Percentiles rank a stretch among this genome's conserved stretches.
phyloP scores from a whole-genome alignment of 2,888 invertebrate genomes.

The Agrotis clavis region DNA sequence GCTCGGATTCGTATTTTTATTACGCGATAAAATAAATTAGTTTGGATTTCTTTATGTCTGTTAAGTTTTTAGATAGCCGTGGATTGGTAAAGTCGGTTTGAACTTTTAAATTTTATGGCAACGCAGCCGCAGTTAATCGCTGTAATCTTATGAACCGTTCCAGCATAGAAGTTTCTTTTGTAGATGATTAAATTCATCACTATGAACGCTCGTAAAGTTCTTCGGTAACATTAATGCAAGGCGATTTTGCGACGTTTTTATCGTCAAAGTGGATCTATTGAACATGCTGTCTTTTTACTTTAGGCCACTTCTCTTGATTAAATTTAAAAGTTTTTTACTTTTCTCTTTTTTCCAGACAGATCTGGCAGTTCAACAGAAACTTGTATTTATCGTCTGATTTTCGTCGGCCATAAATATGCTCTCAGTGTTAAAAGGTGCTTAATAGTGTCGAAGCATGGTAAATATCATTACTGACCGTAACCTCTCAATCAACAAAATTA shows the following conservation, averaged over 20 bases:
- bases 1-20: conserved; percentile 45
- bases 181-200: conserved; percentile 58
- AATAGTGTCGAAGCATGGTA: not conserved
- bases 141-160: conserved; percentile 48
- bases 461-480: conserved; percentile 1
- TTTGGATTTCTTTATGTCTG: conserved; percentile 51
- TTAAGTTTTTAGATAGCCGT: conserved; percentile 48
- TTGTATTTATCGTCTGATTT: conserved; percentile 17
- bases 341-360: not conserved
- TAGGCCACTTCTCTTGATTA: conserved; percentile 37
- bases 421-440: not conserved
- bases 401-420: conserved; percentile 8
- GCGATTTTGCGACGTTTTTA: conserved; percentile 45
- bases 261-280: conserved; percentile 42
- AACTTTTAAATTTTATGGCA: conserved; percentile 55
- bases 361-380: conserved; percentile 6
- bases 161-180: conserved; percentile 44
- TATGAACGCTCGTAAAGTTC: conserved; percentile 52
- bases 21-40: conserved; percentile 55
- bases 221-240: conserved; percentile 57
- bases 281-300: conserved; percentile 36
- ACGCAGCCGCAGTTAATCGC: conserved; percentile 51
- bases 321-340: conserved; percentile 22
- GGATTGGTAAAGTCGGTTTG: conserved; percentile 38
- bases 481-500: not conserved